Evolutionary conservation across 2,888 invertebrate genomes (phyloP), one percentile per base, ranked within the genome.

Genomic region (Choreutis nemorana): DNA sequence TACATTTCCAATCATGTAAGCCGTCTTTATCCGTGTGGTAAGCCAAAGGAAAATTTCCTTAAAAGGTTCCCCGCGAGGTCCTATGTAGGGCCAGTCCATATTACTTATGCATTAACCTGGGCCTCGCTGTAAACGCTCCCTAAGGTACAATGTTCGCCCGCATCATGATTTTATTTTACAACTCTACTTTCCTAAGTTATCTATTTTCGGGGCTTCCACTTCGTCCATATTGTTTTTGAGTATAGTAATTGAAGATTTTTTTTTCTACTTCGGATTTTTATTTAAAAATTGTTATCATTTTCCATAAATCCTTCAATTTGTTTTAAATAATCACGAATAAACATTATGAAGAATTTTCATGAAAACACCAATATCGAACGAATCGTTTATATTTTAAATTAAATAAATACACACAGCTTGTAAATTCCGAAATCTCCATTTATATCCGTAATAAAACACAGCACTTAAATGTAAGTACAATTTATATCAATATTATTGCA

Each of bases 71-170:
- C 62, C 61, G 49, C 55, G 47, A 50, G 52, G 44, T 40, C 45
- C 36, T 35, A 34, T 33, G 31, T 42, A 52, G 30, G 49, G 64
- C 68, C 64, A 59, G 71, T 66, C 79, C n/a, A n/a, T n/a, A 81
- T 83, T 81, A 82, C 75, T 83, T 82, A 83, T 83, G 82, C 81
- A 83, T 82, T 79, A 80, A 72, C 64, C 63, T 54, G 66, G 59
- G 58, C 60, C 62, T 65, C 61, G 58, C 53, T 53, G 61, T 77
- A 81, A 82, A 72, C 71, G 79, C 53, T 78, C 81, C 79, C 80
- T 37, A 24, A 60, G 67, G 68, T 57, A 43, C 48, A 40, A 48
- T 50, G 50, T 56, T 50, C 58, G 58, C 43, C 44, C 41, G 40
- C 52, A 46, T n/a, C 54, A 65, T 63, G 61, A 65, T 65, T 66